A percentile compares a stretch with the other conserved stretches of the same genome.
These are phyloP conservation scores for Riparia riparia DNA, from an alignment of 2,113 vertebrate species.

Conservation along the genomic window DNA sequence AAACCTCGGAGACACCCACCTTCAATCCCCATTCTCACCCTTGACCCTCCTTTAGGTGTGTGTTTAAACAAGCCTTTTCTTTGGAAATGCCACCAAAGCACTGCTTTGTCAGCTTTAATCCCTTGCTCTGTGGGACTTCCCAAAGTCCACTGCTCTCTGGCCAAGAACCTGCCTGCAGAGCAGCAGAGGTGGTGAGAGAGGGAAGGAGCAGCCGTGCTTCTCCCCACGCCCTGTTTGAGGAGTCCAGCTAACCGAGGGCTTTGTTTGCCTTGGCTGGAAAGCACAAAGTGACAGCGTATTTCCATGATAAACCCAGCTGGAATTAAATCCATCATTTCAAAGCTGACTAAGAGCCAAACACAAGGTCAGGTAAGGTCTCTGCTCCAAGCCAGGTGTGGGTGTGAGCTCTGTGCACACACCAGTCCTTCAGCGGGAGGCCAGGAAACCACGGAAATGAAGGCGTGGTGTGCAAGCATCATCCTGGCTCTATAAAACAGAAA, in stretches of 20 bases:
- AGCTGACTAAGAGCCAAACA: not conserved
- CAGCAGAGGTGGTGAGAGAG: not conserved
- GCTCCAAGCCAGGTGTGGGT: not conserved
- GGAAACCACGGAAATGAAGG: not conserved
- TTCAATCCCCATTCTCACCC: not conserved
- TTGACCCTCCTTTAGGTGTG: not conserved
- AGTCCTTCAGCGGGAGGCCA: not conserved
- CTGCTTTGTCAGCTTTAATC: not conserved
- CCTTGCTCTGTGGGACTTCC: not conserved
- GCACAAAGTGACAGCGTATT: not conserved
- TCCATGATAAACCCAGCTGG: not conserved
- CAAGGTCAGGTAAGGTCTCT: not conserved
- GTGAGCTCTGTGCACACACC: not conserved
- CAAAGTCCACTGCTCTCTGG: not conserved
- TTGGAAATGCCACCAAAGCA: not conserved
- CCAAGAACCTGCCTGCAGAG: not conserved
- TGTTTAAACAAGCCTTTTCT: not conserved
- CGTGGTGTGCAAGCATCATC: not conserved
- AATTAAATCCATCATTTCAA: not conserved
- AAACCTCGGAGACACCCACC: not conserved
- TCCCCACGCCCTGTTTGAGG: not conserved
- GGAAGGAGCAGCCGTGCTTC: not conserved
- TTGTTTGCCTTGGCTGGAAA: constrained; percentile 9
- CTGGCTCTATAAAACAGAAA: not conserved
- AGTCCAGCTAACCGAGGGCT: not conserved